phyloP scores from a whole-genome alignment of 2,113 vertebrate genomes.

The Bufo bufo region DNA sequence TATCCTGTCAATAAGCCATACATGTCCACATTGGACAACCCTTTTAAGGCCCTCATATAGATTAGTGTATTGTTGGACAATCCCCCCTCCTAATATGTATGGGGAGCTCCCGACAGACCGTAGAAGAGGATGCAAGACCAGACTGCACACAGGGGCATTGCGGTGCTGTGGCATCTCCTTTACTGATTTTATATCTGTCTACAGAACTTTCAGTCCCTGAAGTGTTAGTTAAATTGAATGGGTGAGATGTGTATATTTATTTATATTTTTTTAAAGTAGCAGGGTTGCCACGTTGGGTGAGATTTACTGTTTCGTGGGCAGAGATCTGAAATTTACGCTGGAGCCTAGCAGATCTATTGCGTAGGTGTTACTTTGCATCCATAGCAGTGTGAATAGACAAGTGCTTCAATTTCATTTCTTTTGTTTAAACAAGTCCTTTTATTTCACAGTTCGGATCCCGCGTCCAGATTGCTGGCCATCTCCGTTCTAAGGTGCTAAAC shows the following conservation, averaged over 20 bases:
- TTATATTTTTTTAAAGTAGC: not conserved
- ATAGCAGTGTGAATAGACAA: constrained; percentile 38
- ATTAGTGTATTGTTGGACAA: not conserved
- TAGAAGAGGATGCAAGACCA: not conserved
- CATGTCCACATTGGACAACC: not conserved
- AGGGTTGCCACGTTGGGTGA: constrained; percentile 6
- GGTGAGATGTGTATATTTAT: not conserved
- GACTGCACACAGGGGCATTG: not conserved
- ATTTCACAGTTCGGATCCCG: constrained; percentile 10
- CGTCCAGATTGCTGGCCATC: constrained; percentile 26
- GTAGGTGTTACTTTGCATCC: constrained; percentile 44
- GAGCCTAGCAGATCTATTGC: constrained; percentile 49
- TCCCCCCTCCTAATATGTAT: not conserved
- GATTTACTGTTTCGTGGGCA: constrained; percentile 18
- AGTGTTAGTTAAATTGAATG: constrained; percentile 16
- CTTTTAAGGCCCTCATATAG: no score
- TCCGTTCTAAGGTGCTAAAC: constrained; percentile 44
- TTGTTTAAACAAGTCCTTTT: constrained; percentile 42
- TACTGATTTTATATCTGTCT: not conserved
- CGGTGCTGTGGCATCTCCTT: not conserved
- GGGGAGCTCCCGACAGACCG: not conserved
- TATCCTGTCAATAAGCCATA: no score
- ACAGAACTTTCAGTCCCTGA: not conserved
- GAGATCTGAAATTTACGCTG: constrained; percentile 26
- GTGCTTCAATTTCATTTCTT: constrained; percentile 36